These are phyloP conservation scores for Folsomia candida DNA, from an alignment of 2,888 invertebrate genomes.

Conservation along the genomic window DNA sequence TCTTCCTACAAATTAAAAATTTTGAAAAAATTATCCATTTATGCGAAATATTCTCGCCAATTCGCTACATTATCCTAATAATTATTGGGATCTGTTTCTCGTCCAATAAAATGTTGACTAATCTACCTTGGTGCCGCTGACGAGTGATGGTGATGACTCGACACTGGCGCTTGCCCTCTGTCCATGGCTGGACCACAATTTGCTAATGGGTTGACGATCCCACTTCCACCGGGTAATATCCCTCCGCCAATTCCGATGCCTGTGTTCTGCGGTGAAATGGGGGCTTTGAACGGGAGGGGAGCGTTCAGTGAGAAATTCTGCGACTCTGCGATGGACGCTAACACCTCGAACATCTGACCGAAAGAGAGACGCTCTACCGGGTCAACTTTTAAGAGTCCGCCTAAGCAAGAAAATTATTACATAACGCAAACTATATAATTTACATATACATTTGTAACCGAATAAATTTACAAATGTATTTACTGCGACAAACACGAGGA, in stretches of 20 bases:
- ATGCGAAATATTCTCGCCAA: too few species aligned
- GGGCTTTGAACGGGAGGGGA: conserved; percentile 58
- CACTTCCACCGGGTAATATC: background rate
- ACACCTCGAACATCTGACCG: conserved; percentile 73
- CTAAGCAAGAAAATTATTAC: conserved; percentile 54
- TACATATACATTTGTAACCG: too few species aligned
- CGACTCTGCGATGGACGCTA: conserved; percentile 85
- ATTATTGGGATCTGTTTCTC: too few species aligned
- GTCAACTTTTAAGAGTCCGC: conserved; percentile 76
- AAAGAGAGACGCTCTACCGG: conserved; percentile 78
- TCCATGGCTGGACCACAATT: background rate
- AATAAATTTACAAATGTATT: too few species aligned
- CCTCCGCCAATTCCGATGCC: background rate
- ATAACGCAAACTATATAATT: background rate
- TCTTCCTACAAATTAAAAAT: too few species aligned
- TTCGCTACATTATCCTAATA: too few species aligned
- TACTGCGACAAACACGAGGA: too few species aligned
- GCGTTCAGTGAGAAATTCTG: conserved; percentile 77
- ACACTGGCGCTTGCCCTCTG: background rate
- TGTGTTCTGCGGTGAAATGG: conserved; percentile 22
- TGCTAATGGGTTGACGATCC: conserved; percentile 11
- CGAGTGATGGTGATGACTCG: background rate
- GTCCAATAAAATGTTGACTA: too few species aligned
- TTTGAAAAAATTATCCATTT: too few species aligned
- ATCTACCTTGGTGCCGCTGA: too few species aligned